A percentile compares a stretch with the other conserved stretches of the same genome.
These are phyloP conservation scores for Apis mellifera DNA, from an alignment of 1,140 invertebrate species.

Conservation along the genomic window Amel_HAv3.1 CM009938.2:1291501-1292000, in stretches of 20 bases:
- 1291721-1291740: neutral
- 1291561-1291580: constrained; percentile 43
- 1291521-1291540: neutral
- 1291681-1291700: constrained; percentile 40
- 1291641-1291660: constrained; percentile 1
- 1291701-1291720: constrained; percentile 44
- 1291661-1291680: constrained; percentile 47
- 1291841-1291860: neutral
- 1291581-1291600: neutral
- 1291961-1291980: constrained; percentile 9
- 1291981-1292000: neutral
- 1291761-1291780: neutral
- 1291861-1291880: constrained; percentile 46
- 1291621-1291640: constrained; percentile 15
- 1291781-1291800: neutral
- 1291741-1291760: neutral
- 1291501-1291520: neutral
- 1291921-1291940: constrained; percentile 48
- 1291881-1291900: constrained; percentile 29
- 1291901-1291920: constrained; percentile 55
- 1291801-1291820: constrained; percentile 1
- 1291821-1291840: neutral
- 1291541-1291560: too few relatives aligned
- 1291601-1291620: neutral
- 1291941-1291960: constrained; percentile 20